Evolutionary conservation across 2,888 invertebrate species (phyloP).

Genomic region (Mechanitis mazaeus): DNA sequence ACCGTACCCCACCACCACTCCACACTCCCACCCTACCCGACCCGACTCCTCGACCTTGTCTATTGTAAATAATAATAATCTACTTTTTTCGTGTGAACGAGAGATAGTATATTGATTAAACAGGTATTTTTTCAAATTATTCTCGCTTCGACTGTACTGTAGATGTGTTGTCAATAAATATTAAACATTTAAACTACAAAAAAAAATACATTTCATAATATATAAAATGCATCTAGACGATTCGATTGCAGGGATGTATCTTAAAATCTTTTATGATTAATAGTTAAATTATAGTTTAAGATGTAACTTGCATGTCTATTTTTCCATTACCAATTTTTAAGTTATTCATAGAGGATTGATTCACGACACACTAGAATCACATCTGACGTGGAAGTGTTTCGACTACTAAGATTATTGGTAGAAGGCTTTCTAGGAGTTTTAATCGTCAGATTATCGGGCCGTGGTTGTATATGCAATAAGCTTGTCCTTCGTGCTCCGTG

Average conservation of each 20-base stretch:
- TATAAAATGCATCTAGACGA: slow-evolving; percentile 70
- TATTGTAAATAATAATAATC: slow-evolving; percentile 75
- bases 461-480: slow-evolving; percentile 41
- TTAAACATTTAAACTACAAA: slow-evolving; percentile 70
- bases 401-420: slow-evolving; percentile 47
- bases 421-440: slow-evolving; percentile 42
- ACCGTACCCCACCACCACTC: slow-evolving; percentile 33
- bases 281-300: slow-evolving; percentile 71
- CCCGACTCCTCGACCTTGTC: slow-evolving; percentile 45
- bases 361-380: slow-evolving; percentile 40
- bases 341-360: slow-evolving; percentile 51
- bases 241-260: slow-evolving; percentile 73
- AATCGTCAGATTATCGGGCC: slow-evolving; percentile 26
- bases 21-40: slow-evolving; percentile 37
- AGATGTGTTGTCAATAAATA: slow-evolving; percentile 76
- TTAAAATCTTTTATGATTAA: slow-evolving; percentile 73
- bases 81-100: slow-evolving; percentile 76
- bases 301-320: slow-evolving; percentile 54
- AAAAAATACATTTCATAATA: slow-evolving; percentile 72
- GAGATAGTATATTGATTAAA: slow-evolving; percentile 73
- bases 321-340: slow-evolving; percentile 55
- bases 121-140: slow-evolving; percentile 76
- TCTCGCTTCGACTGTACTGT: slow-evolving; percentile 77
- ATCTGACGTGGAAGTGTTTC: slow-evolving; percentile 41
- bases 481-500: slow-evolving; percentile 38